Base-by-base conservation (phyloP, 2,888 invertebrate species). In the Clunio marinus region DNA sequence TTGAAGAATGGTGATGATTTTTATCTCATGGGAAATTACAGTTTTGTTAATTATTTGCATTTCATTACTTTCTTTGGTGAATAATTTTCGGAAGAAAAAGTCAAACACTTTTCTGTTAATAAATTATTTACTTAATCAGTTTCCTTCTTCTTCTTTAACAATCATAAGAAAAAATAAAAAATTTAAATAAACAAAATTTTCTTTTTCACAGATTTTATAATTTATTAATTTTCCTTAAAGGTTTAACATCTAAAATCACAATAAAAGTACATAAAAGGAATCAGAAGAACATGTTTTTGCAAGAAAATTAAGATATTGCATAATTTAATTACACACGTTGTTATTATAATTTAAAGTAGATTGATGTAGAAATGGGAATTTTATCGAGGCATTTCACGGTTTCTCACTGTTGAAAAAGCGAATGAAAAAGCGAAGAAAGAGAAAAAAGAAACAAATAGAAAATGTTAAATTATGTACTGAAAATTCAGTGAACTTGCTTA, bases 331-430 rank as follows among this genome's bases (percentile, higher is more conserved):
- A 57, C 51, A 51, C 51, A 51, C 22, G 51, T 51, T n/a, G n/a
- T n/a, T 4, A 51, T 51, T 51, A 51, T 51, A 27, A 57, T 22
- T 57, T 57, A 57, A 32, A 57, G 10, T n/a, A 25, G 57, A 8
- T 57, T 57, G 57, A 57, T 57, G 51, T 25, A 2, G n/a, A 57
- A 27, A 8, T 57, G 27, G 7, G 57, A 37, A 28, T 25, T 22
- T 46, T 63, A 63, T 27, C 63, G 45, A 46, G 63, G 63, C 63
- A 63, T 63, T 27, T 63, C 63, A 20, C 63, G 63, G 28, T 63
- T 63, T 25, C 63, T 41, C 46, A 63, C 63, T 63, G 63, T 1
- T 20, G 20, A 46, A 46, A 17, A 17, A 20, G 15, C 17, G 8
- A 46, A n/a, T n/a, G n/a, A n/a, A n/a, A n/a, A n/a, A n/a, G n/a